These are phyloP conservation scores for Propithecus perrieri DNA, from an alignment of 2,797 vertebrate genomes.

Conservation along the genomic window DNA sequence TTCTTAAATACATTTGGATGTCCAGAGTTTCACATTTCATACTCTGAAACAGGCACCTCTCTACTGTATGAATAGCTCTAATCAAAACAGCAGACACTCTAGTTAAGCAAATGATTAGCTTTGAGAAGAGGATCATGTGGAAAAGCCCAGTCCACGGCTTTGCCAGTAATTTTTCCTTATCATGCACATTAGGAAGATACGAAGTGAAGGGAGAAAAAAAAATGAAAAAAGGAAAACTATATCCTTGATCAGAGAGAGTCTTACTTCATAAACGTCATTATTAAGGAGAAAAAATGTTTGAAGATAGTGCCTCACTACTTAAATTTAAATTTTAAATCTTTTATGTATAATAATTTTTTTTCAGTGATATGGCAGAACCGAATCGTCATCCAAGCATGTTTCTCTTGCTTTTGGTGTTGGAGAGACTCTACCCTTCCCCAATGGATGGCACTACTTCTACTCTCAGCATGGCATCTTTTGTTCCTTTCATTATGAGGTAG, in stretches of 20 bases:
- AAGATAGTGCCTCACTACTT: neutral
- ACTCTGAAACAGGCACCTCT: neutral
- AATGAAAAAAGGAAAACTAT: neutral
- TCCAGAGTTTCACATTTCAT: conserved; percentile 17
- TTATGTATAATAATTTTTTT: conserved; percentile 20
- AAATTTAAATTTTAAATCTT: neutral
- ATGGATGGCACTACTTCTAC: conserved; percentile 94
- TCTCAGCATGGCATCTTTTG: conserved; percentile 92
- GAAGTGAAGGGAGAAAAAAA: neutral
- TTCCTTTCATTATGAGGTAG: conserved; percentile 95
- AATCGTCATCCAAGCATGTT: conserved; percentile 95
- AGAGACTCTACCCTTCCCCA: conserved; percentile 95
- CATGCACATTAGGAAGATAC: neutral
- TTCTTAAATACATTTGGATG: conserved; percentile 28
- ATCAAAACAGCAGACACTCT: neutral
- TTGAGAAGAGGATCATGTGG: neutral
- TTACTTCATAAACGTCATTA: neutral
- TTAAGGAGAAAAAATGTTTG: conserved; percentile 47
- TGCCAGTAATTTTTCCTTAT: neutral
- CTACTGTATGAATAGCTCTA: neutral
- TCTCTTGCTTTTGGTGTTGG: conserved; percentile 94
- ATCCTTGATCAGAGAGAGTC: neutral
- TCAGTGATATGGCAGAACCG: conserved; percentile 84
- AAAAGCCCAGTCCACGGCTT: neutral
- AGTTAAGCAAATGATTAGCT: neutral